These are phyloP conservation scores for Sternotherus odoratus DNA, from an alignment of 2,797 vertebrate genomes.

Conservation along the genomic window DNA sequence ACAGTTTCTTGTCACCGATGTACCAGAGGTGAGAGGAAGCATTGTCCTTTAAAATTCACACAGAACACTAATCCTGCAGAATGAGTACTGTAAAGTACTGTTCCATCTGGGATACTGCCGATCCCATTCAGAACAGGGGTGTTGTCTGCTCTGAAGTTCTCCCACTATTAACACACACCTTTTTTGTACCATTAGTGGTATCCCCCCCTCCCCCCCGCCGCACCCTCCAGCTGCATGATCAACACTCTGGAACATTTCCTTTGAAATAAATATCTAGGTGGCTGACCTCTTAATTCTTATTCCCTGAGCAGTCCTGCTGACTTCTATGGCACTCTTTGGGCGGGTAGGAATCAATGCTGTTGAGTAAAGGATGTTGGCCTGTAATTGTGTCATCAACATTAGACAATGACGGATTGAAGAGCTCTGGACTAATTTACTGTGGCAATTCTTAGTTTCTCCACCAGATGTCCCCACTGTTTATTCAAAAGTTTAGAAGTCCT, in stretches of 20 bases:
- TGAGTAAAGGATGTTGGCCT: not conserved
- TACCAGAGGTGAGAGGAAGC: not conserved
- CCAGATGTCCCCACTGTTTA: constrained; percentile 64
- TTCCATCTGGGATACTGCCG: not conserved
- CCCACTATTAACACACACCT: not conserved
- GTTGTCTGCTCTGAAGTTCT: too few relatives aligned
- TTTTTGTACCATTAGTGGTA: not conserved
- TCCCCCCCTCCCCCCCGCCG: not conserved
- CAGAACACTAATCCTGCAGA: not conserved
- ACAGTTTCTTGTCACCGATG: not conserved
- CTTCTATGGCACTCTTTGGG: not conserved
- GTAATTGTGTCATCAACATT: not conserved
- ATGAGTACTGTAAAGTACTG: not conserved
- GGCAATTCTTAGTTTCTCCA: constrained; percentile 36
- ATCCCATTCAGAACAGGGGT: not conserved
- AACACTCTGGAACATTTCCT: not conserved
- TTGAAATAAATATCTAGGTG: not conserved
- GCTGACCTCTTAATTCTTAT: not conserved
- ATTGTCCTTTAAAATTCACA: not conserved
- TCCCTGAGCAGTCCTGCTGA: not conserved
- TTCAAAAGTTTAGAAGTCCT: not conserved
- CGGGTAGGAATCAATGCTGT: not conserved
- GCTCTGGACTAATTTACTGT: fast-evolving
- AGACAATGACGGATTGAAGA: not conserved
- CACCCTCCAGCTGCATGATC: fast-evolving